Base-by-base conservation (phyloP, 1,140 invertebrate genomes). In the Pachyrhynchus sulphureomaculatus region DNA sequence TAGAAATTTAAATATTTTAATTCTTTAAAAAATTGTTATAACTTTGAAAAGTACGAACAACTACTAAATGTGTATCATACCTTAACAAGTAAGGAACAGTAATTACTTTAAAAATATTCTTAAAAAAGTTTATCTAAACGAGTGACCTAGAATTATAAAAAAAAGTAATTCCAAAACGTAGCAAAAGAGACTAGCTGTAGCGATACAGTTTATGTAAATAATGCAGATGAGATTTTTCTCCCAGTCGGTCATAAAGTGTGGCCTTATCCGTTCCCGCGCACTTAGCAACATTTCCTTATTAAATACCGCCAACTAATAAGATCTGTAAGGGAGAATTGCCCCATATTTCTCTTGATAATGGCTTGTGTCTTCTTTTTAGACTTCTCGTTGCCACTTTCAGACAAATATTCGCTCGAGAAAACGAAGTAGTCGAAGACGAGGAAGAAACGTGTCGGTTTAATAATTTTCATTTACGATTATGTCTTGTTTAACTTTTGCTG, bases 221-320 rank as follows among this genome's bases (percentile, higher is more conserved):
- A 72, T 71, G 69, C 71, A 74, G 72, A 74, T 74, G 71, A 72
- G 71, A 72, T 72, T 74, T 74, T 72, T 72, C 70, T 68, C 51
- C 64, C 64, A 64, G 64, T 62, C 63, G 65, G 68, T 68, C 65
- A 72, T 72, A 74, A 73, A 74, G 47, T 70, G 65, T 53, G 57
- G 68, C 62, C 62, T 72, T 74, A 73, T 69, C 67, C 69, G 62
- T 52, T 52, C 56, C 56, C 64, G 65, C 66, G 62, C 63, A 69
- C 55, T 72, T 72, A 68, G 70, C 64, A 69, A 72, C 70, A 72
- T 69, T 72, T 72, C 62, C 70, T 72, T 72, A 72, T 72, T 72
- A 72, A 72, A 72, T 72, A 72, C 66, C 68, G 68, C 62, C 68
- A 69, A 71, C 69, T 71, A 71, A 71, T 71, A 71, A 71, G 69